These are phyloP conservation scores for Drosophila austrosaltans DNA, from an alignment of 2,888 invertebrate species.

Conservation along the genomic window DNA sequence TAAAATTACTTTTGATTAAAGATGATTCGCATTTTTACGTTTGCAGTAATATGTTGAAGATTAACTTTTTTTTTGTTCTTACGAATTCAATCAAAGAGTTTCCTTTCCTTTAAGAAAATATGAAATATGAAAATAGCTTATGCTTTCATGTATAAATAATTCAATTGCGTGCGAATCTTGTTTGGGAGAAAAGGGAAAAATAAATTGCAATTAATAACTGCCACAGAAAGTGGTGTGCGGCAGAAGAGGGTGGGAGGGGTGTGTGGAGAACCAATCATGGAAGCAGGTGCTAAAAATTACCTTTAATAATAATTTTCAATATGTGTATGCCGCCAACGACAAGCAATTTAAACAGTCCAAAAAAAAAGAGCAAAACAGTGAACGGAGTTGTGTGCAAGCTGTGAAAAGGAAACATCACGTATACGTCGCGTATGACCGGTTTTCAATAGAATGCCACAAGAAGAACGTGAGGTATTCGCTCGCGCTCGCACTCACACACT, in stretches of 20 bases:
- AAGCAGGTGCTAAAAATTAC: slow-evolving; percentile 51
- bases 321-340: slow-evolving; percentile 27
- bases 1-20: background rate
- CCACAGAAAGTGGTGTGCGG: slow-evolving; percentile 20
- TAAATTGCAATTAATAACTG: slow-evolving; percentile 51
- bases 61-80: background rate
- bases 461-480: slow-evolving; percentile 24
- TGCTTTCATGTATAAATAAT: slow-evolving; percentile 39
- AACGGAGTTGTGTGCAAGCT: background rate
- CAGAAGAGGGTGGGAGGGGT: background rate
- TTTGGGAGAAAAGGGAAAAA: slow-evolving; percentile 27
- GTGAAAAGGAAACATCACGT: slow-evolving; percentile 41
- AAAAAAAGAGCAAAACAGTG: background rate
- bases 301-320: slow-evolving; percentile 55
- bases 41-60: background rate
- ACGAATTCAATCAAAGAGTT: slow-evolving; percentile 4
- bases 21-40: background rate
- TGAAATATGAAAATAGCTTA: slow-evolving; percentile 24
- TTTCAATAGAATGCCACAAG: slow-evolving; percentile 37
- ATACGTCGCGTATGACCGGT: slow-evolving; percentile 39
- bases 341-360: slow-evolving; percentile 37
- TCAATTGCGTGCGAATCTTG: slow-evolving; percentile 32
- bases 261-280: background rate
- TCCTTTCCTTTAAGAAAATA: slow-evolving; percentile 18
- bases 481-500: slow-evolving; percentile 14